These are phyloP conservation scores for Diadegma fenestrale DNA, from an alignment of 2,888 invertebrate species.

Conservation along the genomic window DNA sequence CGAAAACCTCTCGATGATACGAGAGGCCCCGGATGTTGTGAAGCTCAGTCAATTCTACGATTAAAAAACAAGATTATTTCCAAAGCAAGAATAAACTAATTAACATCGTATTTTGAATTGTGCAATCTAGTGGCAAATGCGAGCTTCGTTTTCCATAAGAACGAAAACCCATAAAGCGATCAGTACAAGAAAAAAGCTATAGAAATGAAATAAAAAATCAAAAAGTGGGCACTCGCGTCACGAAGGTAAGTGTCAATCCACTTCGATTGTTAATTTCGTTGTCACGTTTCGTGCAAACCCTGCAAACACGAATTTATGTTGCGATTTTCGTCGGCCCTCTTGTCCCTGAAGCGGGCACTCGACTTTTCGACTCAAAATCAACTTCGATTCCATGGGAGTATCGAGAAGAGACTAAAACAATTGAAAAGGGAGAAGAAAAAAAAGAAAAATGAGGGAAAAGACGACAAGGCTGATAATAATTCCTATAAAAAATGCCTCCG, in stretches of 20 bases:
- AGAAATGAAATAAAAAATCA: slow-evolving; percentile 7
- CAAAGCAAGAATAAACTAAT: background rate
- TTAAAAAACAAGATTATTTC: background rate
- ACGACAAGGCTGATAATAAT: slow-evolving; percentile 52
- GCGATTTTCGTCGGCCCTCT: background rate
- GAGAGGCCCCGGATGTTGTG: background rate
- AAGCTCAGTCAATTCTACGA: slow-evolving; percentile 5
- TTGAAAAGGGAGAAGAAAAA: background rate
- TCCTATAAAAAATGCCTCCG: slow-evolving; percentile 28
- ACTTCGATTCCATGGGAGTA: background rate
- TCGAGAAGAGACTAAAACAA: background rate
- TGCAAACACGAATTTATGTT: background rate
- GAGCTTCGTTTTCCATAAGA: background rate
- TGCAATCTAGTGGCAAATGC: background rate
- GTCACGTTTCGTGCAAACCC: background rate
- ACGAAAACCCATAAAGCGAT: slow-evolving; percentile 39
- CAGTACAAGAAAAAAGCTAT: slow-evolving; percentile 23
- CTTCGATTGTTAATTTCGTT: slow-evolving; percentile 41
- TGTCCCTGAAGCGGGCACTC: slow-evolving; percentile 17
- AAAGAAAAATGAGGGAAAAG: slow-evolving; percentile 8
- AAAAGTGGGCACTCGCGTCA: slow-evolving; percentile 37
- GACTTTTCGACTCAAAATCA: slow-evolving; percentile 23
- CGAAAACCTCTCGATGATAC: background rate
- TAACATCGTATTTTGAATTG: background rate
- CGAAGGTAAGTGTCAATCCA: slow-evolving; percentile 62